Conservation (phyloP, 2,113 vertebrate genomes). For the Archilochus colubris region DNA sequence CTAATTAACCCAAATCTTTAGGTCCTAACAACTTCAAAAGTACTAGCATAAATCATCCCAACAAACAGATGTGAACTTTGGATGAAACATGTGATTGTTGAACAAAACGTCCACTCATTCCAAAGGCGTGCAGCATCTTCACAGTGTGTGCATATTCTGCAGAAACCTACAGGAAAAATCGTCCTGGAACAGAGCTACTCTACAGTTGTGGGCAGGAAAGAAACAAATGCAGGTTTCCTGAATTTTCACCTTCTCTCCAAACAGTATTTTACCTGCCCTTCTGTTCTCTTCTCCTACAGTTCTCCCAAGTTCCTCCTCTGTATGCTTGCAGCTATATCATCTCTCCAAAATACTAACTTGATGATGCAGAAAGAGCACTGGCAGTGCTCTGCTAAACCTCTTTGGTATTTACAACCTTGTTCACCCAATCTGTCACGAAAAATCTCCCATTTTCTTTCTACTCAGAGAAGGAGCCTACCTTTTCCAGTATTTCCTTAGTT, state of each 20-base stretch:
- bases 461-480: conserved; percentile 59
- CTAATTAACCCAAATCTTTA: conserved; percentile 41
- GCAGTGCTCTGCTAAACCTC: not conserved
- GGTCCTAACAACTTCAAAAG: not conserved
- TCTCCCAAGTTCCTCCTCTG: accelerated
- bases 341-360: not conserved
- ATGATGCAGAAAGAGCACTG: not conserved
- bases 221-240: not conserved
- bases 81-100: not conserved
- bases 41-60: not conserved
- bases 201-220: not conserved
- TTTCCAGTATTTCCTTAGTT: conserved; percentile 71
- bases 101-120: not conserved
- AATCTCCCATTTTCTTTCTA: not conserved
- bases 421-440: not conserved
- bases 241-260: not conserved
- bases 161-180: not conserved
- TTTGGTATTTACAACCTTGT: not conserved
- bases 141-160: not conserved
- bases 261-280: not conserved
- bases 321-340: not conserved
- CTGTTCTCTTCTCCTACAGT: not conserved
- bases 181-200: not conserved
- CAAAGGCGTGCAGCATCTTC: not conserved
- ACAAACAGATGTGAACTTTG: not conserved